phyloP scores from a whole-genome alignment of 2,888 invertebrate species.

The Sturmia bella region DNA sequence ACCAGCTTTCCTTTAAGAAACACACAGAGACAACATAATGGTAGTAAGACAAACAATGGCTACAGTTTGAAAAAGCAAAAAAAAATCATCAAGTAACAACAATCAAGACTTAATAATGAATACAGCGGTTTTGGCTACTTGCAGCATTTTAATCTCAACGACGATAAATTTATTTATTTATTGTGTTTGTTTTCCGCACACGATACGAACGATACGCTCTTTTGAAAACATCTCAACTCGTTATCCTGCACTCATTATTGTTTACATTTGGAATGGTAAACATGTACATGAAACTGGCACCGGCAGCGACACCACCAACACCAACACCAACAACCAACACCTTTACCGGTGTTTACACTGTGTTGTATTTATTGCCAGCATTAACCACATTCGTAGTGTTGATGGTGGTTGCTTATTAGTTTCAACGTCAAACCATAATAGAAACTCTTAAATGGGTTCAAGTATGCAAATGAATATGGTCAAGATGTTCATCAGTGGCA shows the following conservation, averaged over 20 bases:
- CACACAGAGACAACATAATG: conserved; percentile 38
- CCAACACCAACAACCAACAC: not conserved
- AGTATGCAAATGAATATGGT: conserved; percentile 53
- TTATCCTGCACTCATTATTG: conserved; percentile 66
- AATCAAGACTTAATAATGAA: conserved; percentile 49
- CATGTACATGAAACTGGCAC: conserved; percentile 17
- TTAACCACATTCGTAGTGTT: conserved; percentile 52
- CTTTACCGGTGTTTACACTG: not conserved
- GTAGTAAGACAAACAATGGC: conserved; percentile 40
- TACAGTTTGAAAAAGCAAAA: conserved; percentile 12
- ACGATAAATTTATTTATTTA: conserved; percentile 69
- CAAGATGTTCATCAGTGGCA: conserved; percentile 28
- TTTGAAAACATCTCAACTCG: conserved; percentile 66
- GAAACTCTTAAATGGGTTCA: conserved; percentile 52
- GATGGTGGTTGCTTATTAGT: conserved; percentile 45
- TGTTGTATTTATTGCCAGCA: conserved; percentile 20
- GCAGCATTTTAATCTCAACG: conserved; percentile 59
- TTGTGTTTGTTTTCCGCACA: conserved; percentile 69
- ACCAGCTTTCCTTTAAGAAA: conserved; percentile 34
- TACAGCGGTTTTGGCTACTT: conserved; percentile 44
- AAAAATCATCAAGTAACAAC: too few relatives aligned
- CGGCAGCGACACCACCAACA: conserved; percentile 1
- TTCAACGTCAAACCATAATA: conserved; percentile 28
- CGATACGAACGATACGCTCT: conserved; percentile 55
- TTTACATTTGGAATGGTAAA: conserved; percentile 63